Conservation (phyloP, 2,113 vertebrate species). For the Catharus bicknelli region DNA sequence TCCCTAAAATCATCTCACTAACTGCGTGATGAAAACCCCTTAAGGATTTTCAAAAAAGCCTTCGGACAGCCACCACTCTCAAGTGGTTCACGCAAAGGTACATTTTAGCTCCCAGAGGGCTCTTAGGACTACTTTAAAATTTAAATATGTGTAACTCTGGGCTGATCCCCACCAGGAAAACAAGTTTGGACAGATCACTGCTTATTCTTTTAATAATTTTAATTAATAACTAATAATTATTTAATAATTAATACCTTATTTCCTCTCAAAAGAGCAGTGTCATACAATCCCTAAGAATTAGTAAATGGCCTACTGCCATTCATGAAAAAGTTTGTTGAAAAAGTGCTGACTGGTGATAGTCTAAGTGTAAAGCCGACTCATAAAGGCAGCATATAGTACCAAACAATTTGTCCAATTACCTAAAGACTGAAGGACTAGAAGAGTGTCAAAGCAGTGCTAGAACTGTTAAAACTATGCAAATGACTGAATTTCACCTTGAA, state of each 20-base stretch:
- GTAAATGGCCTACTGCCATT: background rate
- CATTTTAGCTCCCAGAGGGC: background rate
- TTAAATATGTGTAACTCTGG: background rate
- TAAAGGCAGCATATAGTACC: fast-evolving
- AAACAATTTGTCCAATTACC: background rate
- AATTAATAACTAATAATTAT: no score
- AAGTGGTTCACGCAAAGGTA: background rate
- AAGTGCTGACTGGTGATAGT: background rate
- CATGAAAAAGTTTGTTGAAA: background rate
- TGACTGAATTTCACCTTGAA: background rate
- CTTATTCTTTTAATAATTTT: background rate
- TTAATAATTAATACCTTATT: background rate
- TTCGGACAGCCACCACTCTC: background rate
- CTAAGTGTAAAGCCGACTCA: background rate
- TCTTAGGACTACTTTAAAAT: background rate
- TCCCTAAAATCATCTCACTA: background rate
- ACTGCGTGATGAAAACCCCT: no score
- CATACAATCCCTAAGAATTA: background rate
- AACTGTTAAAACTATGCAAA: background rate
- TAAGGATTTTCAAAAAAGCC: background rate
- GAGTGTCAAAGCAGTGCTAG: background rate
- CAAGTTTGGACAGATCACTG: background rate
- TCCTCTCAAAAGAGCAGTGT: background rate
- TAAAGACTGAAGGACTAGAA: background rate
- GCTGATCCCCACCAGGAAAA: background rate